Evolutionary conservation across 2,113 vertebrate genomes (phyloP), one percentile per base, ranked within the genome.

Genomic region (Microtus oregoni): DNA sequence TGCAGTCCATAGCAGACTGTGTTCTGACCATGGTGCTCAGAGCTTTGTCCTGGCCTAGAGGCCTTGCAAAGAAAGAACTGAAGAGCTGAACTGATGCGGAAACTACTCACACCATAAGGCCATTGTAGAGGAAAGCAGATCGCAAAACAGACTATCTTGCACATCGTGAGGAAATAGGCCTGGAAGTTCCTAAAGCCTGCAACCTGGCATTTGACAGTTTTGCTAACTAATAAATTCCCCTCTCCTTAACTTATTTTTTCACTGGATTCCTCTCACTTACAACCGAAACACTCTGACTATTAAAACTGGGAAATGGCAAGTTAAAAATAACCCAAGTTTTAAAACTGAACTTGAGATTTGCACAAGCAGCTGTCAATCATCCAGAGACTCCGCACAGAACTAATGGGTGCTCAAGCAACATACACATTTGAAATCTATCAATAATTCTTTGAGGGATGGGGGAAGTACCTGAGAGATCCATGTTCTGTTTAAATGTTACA

Each of bases 321-420:
- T 35, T 77, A 94, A 96, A 83, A 90, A 87, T 72, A 94, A 89
- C 68, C 0, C 22, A 94, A 35, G 19, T 55, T 83, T 83, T 12
- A 92, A 97, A 88, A 35, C 32, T 55, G 96, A 94, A 91, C 73
- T 96, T 92, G 55, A 90, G 78, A 94, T 93, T 70, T 90, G 0
- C 26, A 76, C 41, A 87, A 92, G 41, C 5, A 44, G 14, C 20
- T 95, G 70, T 77, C 78, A 90, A 26, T 94, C 52, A 86, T 32
- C 65, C 38, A 55, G 22, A 67, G 22, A 73, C 63, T 86, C 9
- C 67, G 65, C 41, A 89, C 22, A 88, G 63, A 94, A 76, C 26
- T 68, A n/a, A 0, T 58, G 86, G 44, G 17, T 41, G 17, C 26
- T 38, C 44, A 77, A 50, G 41, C 15, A n/a, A 67, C 15, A 50